Evolutionary conservation across 64 coral and sea anemone genomes (phyloP), one percentile per base, ranked within the genome.

Genomic region (Astreopora myriophthalma): DNA sequence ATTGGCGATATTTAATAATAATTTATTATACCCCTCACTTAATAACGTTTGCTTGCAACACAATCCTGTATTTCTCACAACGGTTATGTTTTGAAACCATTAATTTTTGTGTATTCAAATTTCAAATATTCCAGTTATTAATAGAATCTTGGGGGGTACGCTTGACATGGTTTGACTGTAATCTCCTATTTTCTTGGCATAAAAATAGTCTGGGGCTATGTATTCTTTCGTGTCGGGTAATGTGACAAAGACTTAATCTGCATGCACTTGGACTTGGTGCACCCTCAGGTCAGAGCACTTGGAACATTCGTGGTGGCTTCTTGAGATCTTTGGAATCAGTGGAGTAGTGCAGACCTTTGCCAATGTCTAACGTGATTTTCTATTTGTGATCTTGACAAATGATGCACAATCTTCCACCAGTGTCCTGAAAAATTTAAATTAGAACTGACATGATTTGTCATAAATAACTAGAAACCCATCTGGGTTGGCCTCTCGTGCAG

Each of bases 321-420:
- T 80, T 69, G 0, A 91, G 61, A 60, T 91, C 31, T 17, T 91
- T 57, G 36, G 78, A 48, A 64, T 91, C 79, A 33, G 73, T 57
- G 12, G 89, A 91, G 68, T 74, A 73, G 58, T 91, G 79, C 7
- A 91, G 44, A 9, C 89, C 78, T 25, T 91, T 78, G 8, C 89
- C 89, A 84, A 62, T 84, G n/a, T 91, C 79, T 3, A 91, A 39
- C 3, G 79, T 84, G 35, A 91, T 91, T 39, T 71, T 91, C 28
- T 91, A 69, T 80, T 71, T 91, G 69, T 91, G 89, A 51, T 91
- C 84, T 28, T 77, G 89, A 10, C 89, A 91, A 11, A 91, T 85
- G 27, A 91, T 71, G 29, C 89, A 91, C 65, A 27, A 63, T 61
- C 69, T 63, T 20, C 89, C 89, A 49, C 79, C 39, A 80, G 84